Percentiles rank a stretch among this genome's conserved stretches.
Conservation (phyloP, 2,113 vertebrate species). For the Zosterops borbonicus region DNA sequence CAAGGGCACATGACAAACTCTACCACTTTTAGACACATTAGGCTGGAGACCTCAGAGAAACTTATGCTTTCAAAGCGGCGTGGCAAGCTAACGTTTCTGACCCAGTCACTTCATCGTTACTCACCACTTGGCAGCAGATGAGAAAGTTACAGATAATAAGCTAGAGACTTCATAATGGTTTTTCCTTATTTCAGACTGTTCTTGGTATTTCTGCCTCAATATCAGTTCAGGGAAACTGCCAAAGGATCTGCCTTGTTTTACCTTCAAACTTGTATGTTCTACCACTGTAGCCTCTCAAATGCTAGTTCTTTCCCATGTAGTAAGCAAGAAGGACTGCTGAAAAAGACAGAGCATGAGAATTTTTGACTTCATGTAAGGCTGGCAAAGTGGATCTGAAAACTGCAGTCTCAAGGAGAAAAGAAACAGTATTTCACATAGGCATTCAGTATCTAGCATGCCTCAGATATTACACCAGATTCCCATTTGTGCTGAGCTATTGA, state of each 20-base stretch:
- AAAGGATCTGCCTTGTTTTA: neutral
- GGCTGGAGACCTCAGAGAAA: constrained; percentile 21
- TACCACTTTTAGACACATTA: neutral
- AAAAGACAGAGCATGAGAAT: neutral
- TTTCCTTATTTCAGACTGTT: neutral
- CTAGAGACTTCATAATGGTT: neutral
- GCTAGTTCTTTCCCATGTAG: neutral
- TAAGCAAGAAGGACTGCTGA: neutral
- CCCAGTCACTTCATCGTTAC: neutral
- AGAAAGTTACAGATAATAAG: constrained; percentile 4
- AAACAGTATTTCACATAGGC: neutral
- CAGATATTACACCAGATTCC: neutral
- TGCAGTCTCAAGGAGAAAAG: neutral
- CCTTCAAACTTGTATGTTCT: neutral
- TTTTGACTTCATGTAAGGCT: neutral
- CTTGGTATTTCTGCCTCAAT: neutral
- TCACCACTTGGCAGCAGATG: constrained; percentile 4
- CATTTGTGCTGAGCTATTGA: neutral
- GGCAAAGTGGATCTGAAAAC: neutral
- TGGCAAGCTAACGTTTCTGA: neutral
- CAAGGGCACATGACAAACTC: constrained; percentile 16
- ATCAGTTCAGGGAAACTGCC: neutral
- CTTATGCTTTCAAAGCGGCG: constrained; percentile 8
- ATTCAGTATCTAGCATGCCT: neutral
- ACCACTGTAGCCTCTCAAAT: neutral